Conservation (phyloP, 1,140 invertebrate genomes). For the Meloidogyne exigua region DNA sequence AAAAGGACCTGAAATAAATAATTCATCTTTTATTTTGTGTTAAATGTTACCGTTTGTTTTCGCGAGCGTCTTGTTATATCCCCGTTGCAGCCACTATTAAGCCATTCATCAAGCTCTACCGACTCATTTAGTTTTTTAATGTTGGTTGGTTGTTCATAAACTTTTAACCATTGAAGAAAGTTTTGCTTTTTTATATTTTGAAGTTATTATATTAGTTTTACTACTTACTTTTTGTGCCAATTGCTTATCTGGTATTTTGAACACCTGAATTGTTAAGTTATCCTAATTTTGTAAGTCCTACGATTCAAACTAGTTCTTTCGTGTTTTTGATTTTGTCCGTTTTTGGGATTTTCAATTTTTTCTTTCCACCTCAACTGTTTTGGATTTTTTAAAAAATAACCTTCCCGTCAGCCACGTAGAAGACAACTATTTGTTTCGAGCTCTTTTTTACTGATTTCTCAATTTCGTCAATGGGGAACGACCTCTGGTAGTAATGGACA, state of each 20-base stretch:
- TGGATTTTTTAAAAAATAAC: conserved; percentile 23
- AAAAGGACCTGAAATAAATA: not conserved
- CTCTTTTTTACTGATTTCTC: conserved; percentile 23
- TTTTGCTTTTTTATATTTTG: not conserved
- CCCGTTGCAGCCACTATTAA: conserved; percentile 33
- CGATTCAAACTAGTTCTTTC: not conserved
- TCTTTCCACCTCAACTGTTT: not conserved
- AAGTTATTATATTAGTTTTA: not conserved
- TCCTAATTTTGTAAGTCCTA: not conserved
- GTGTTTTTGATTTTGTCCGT: not conserved
- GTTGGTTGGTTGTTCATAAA: conserved; percentile 26
- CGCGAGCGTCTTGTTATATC: not conserved
- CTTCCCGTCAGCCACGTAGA: conserved; percentile 34
- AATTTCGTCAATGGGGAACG: conserved; percentile 15
- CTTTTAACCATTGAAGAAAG: conserved; percentile 12
- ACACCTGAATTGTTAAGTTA: not conserved
- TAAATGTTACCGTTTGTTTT: conserved; percentile 12
- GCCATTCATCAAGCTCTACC: conserved; percentile 32
- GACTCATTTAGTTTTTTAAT: conserved; percentile 18
- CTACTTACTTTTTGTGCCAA: not conserved
- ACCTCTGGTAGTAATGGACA: conserved; percentile 34
- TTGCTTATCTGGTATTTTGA: not conserved
- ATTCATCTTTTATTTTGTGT: not conserved
- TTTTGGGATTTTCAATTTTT: not conserved
- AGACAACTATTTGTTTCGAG: conserved; percentile 7